Base-by-base conservation (phyloP, 2,797 vertebrate species). In the Muscicapa striata region DNA sequence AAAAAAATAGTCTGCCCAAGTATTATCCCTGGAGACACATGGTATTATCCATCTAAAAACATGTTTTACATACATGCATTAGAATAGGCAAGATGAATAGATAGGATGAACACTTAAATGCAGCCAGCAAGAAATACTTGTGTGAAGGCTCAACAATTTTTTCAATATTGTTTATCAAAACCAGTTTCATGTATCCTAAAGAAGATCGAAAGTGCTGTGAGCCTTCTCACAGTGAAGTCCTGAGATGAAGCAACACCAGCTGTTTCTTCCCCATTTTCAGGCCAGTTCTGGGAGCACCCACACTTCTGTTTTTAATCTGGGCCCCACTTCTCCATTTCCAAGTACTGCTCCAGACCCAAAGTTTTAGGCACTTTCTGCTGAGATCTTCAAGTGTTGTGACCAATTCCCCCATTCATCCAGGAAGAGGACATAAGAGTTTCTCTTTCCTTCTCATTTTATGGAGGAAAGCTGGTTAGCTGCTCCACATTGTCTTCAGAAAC, bases 61-160 rank as follows among this genome's bases (percentile, higher is more conserved):
- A n/a, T 2, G 23, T 30, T 84, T 54, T 62, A 81, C 2, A 6
- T 63, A 11, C 17, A 14, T 11, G 22, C n/a, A 26, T 59, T 52
- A 75, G 62, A 85, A 83, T 3, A 84, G 46, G 17, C 23, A 59
- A 29, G 48, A 27, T 54, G 59, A 57, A 59, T 90, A 81, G 12
- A 59, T 90, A 81, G 12, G 63, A 34, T 63, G 51, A 89, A 62
- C 29, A 70, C 32, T 57, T 81, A 75, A 69, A 40, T 26, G 57
- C 36, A 76, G 45, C 73, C 91, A 90, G 24, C 30, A 84, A 36
- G 38, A 82, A 81, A 76, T 86, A 45, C 9, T 70, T 95, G 38
- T 20, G 74, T 84, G 63, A 93, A 96, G 45, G 77, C 26, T 87
- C 45, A 73, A 90, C 38, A 49, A 0, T 76, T 74, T 82, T 78